phyloP scores from a whole-genome alignment of 2,888 invertebrate genomes.

The Acronicta aceris region DNA sequence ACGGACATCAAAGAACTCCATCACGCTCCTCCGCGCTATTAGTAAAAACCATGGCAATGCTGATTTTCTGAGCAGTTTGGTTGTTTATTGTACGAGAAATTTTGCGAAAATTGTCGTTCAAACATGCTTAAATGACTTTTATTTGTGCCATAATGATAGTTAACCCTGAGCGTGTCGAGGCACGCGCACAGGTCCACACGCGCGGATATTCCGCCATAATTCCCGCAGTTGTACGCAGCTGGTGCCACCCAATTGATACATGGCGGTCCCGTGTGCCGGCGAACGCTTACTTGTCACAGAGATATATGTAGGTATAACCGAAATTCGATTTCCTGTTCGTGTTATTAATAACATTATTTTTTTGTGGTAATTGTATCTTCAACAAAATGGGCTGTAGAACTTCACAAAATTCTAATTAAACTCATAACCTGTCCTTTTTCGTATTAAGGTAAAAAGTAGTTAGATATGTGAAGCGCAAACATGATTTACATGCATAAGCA shows the following conservation, averaged over 20 bases:
- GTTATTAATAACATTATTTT: too few species aligned
- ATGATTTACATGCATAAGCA: too few species aligned
- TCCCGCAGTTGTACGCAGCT: constrained; percentile 44
- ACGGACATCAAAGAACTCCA: too few species aligned
- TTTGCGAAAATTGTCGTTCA: neutral
- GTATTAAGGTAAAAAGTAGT: too few species aligned
- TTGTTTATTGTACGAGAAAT: neutral
- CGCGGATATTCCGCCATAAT: constrained; percentile 15
- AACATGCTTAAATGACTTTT: neutral
- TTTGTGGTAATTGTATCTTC: too few species aligned
- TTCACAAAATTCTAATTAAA: too few species aligned
- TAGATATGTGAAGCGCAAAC: too few species aligned
- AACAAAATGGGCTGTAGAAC: too few species aligned
- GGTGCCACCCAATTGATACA: constrained; percentile 37
- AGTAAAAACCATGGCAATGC: too few species aligned
- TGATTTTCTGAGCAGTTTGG: too few species aligned
- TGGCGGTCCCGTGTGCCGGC: constrained; percentile 22
- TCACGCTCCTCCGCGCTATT: too few species aligned
- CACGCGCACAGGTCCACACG: neutral
- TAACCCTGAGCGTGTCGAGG: neutral
- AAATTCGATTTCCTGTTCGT: constrained; percentile 13
- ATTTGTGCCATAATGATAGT: neutral
- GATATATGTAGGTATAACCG: constrained; percentile 1
- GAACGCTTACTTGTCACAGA: constrained; percentile 17
- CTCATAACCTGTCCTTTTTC: too few species aligned